Percentiles rank a stretch among this genome's conserved stretches.
Evolutionary conservation across 1,140 invertebrate species (phyloP).

Genomic region (Tetranychus cinnabarinus): DNA sequence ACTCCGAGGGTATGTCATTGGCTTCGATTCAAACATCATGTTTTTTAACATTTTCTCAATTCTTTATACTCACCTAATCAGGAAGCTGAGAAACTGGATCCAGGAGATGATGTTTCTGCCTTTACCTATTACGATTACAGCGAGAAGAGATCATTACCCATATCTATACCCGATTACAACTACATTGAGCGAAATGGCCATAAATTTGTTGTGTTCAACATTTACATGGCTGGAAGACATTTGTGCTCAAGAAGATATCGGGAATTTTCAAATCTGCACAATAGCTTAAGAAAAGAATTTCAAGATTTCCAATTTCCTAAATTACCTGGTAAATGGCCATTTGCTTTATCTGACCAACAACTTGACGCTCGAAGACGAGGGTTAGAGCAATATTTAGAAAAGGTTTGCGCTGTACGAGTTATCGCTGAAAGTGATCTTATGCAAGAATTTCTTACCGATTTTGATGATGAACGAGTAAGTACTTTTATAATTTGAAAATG

Average conservation of each 20-base stretch:
- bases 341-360: constrained; percentile 84
- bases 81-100: constrained; percentile 61
- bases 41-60: not conserved
- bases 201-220: constrained; percentile 87
- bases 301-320: constrained; percentile 92
- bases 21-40: not conserved
- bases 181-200: constrained; percentile 50
- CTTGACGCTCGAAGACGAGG: constrained; percentile 73
- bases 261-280: constrained; percentile 76
- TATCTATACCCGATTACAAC: constrained; percentile 89
- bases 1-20: constrained; percentile 43
- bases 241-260: constrained; percentile 83
- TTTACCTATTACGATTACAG: constrained; percentile 89
- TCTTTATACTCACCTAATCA: constrained; percentile 19
- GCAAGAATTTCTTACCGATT: constrained; percentile 86
- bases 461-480: constrained; percentile 46
- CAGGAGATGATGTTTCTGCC: constrained; percentile 58
- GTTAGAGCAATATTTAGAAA: constrained; percentile 90
- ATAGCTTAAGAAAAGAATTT: constrained; percentile 82
- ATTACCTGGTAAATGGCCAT: constrained; percentile 94
- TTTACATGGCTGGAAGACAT: constrained; percentile 95
- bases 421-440: constrained; percentile 92
- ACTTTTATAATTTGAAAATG: not conserved
- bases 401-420: constrained; percentile 88
- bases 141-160: constrained; percentile 87